A percentile compares a stretch with the other conserved stretches of the same genome.
Conservation (phyloP, 2,888 invertebrate species). For the Actias luna region DNA sequence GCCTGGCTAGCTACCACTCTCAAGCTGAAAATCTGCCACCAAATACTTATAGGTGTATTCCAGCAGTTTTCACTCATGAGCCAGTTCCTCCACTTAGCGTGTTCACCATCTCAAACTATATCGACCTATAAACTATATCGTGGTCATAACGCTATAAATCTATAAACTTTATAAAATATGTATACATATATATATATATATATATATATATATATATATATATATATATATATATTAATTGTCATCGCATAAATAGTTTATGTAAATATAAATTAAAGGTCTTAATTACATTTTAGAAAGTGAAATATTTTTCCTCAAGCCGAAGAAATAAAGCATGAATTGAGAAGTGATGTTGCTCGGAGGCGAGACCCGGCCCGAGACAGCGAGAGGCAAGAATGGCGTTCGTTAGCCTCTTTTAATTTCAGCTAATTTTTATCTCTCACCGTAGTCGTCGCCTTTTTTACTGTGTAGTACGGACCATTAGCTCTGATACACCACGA, state of each 20-base stretch:
- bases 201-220: too few relatives aligned
- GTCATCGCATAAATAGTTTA: background rate
- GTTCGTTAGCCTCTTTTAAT: conserved; percentile 81
- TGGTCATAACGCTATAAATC: too few relatives aligned
- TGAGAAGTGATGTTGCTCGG: conserved; percentile 15
- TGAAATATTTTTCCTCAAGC: background rate
- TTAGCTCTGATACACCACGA: conserved; percentile 51
- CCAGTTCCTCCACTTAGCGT: too few relatives aligned
- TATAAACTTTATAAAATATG: too few relatives aligned
- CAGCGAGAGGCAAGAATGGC: conserved; percentile 60
- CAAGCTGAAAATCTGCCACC: too few relatives aligned
- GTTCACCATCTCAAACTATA: too few relatives aligned
- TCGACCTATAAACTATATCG: too few relatives aligned
- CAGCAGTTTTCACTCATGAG: too few relatives aligned
- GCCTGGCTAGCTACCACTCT: too few relatives aligned
- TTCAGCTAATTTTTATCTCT: conserved; percentile 82
- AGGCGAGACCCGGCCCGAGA: conserved; percentile 19
- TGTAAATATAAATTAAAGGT: background rate
- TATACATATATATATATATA: too few relatives aligned
- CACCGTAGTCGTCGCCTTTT: conserved; percentile 66
- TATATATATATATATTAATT: too few relatives aligned
- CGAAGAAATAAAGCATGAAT: background rate
- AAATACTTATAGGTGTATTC: too few relatives aligned
- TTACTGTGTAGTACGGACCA: conserved; percentile 70
- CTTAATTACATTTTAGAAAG: background rate